Base-by-base conservation (phyloP, 1,140 invertebrate genomes). In the Caenorhabditis brenneri region DNA sequence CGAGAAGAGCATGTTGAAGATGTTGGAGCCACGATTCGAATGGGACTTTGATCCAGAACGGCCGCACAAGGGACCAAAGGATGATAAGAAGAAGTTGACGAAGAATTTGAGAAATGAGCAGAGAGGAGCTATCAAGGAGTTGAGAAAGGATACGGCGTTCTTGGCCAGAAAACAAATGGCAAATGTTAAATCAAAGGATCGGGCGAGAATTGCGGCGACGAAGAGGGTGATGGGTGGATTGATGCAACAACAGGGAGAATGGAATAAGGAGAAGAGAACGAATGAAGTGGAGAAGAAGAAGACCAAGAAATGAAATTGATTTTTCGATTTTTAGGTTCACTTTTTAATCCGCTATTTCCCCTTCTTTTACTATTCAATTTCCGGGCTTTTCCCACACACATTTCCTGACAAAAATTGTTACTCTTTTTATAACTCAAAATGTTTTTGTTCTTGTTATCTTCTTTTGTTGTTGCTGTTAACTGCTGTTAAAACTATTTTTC, bases 1-100 rank as follows among this genome's bases (percentile, higher is more conserved):
- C 12, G 58, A 84, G 74, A 80, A 80, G 79, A 86, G 80, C 39
- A 86, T 86, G 85, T 48, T 86, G 39, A 81, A 85, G 39, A 86
- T 86, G 85, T 33, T 86, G 48, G 85, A 86, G 24, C 85, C 85
- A 5, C 19, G 49, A 24, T 74, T 85, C 27, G 85, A 86, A n/a
- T 46, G 60, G 29, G 49, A 86, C 39, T 86, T 86, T 42, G 85
- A 86, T 49, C 85, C 85, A 4, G 85, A 86, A 48, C 55, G 83
- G 1, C 81, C 69, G 15, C 36, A 58, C 16, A 49, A 83, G 36
- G 84, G 81, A 29, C 33, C 58, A 2, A 69, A 49, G 15, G 81
- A 81, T 22, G 84, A 86, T 24, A 80, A 82, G 49, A 79, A 80
- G 33, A 86, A 84, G 65, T 15, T 87, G 58, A 39, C 33, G 27